These are phyloP conservation scores for Meandrina meandrites DNA, from an alignment of 92 coral and sea anemone species.

Conservation along the genomic window DNA sequence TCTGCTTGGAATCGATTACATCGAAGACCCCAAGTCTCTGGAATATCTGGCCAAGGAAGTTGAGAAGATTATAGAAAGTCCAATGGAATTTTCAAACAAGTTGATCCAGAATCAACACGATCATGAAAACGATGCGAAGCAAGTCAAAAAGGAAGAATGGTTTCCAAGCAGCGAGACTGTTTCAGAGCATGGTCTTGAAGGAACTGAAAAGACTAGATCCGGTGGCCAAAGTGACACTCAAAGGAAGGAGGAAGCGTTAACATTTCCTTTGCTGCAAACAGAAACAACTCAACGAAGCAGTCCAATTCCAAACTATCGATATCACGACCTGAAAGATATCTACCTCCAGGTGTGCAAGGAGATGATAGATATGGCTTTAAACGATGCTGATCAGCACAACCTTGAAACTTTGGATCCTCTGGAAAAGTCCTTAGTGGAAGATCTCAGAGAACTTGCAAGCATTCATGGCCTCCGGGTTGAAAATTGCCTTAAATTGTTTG, in stretches of 20 bases:
- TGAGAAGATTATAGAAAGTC: slow-evolving; percentile 54
- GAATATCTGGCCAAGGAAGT: slow-evolving; percentile 48
- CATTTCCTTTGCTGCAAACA: not conserved
- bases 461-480: not conserved
- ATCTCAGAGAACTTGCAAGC: slow-evolving; percentile 7
- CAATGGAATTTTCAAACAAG: slow-evolving; percentile 44
- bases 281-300: not conserved
- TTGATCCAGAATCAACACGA: not conserved
- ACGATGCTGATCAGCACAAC: not conserved
- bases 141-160: no score
- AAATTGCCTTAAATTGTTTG: not conserved
- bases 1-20: slow-evolving; percentile 51
- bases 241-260: not conserved
- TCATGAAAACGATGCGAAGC: not conserved
- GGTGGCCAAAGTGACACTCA: not conserved
- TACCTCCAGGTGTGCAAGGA: not conserved
- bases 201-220: not conserved
- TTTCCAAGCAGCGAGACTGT: not conserved
- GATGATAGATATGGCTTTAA: not conserved
- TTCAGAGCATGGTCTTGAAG: not conserved
- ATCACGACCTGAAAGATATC: not conserved
- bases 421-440: slow-evolving; percentile 5
- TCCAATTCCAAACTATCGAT: not conserved
- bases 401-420: not conserved
- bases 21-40: slow-evolving; percentile 52